A percentile compares a stretch with the other conserved stretches of the same genome.
These are phyloP conservation scores for Sepioteuthis lessoniana DNA, from an alignment of 2,888 invertebrate species.

Conservation along the genomic window DNA sequence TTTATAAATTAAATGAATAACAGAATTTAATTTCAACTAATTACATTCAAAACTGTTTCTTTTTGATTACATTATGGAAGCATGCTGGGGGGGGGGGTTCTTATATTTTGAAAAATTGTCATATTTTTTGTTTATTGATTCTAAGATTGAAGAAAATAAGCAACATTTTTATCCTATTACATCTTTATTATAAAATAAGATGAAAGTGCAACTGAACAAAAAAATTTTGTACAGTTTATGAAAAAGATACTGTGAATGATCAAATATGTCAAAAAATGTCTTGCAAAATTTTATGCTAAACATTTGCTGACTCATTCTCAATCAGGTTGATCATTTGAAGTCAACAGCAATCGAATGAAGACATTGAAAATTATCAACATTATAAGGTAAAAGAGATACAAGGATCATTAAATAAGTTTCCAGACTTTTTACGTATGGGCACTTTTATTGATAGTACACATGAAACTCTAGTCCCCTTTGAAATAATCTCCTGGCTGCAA, in stretches of 20 bases:
- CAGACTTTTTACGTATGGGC: too few relatives aligned
- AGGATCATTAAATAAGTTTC: too few relatives aligned
- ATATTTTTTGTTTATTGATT: neutral
- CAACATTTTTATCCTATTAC: too few relatives aligned
- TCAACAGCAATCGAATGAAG: neutral
- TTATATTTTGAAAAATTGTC: neutral
- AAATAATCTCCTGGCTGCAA: too few relatives aligned
- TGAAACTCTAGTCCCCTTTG: too few relatives aligned
- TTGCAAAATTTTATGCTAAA: neutral
- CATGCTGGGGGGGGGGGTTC: too few relatives aligned
- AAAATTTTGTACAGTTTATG: neutral
- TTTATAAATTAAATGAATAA: too few relatives aligned
- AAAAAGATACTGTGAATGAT: neutral
- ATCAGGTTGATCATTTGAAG: neutral
- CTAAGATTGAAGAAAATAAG: neutral
- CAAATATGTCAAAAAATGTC: neutral
- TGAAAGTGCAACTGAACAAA: too few relatives aligned
- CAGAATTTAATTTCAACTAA: too few relatives aligned
- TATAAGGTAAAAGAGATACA: too few relatives aligned
- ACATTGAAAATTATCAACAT: neutral
- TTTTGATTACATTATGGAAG: neutral
- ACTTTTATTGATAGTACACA: too few relatives aligned
- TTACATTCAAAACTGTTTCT: neutral
- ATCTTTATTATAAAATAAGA: too few relatives aligned
- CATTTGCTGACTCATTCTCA: neutral